Conservation (phyloP, 2,113 vertebrate species). For the Campylorhamphus procurvoides region DNA sequence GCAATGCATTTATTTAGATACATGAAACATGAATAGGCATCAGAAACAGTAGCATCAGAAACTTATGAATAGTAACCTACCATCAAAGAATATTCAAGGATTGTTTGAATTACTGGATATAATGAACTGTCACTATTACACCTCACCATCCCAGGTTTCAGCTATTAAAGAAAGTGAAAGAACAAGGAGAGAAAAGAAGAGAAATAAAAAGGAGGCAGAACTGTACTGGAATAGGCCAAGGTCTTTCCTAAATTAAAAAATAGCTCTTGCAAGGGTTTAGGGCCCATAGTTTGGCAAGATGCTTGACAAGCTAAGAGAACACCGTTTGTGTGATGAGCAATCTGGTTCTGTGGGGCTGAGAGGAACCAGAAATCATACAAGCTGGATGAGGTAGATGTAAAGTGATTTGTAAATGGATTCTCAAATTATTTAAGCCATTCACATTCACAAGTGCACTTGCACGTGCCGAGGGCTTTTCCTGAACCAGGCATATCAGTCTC, state of each 20-base stretch:
- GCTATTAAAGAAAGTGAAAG: background rate
- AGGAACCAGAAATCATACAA: background rate
- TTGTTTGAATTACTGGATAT: background rate
- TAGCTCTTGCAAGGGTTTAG: fast-evolving
- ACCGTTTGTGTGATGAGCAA: background rate
- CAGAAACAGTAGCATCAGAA: background rate
- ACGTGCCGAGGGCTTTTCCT: background rate
- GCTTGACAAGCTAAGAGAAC: background rate
- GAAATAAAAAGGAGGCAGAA: background rate
- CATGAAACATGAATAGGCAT: background rate
- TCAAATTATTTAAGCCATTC: background rate
- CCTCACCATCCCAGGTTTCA: background rate
- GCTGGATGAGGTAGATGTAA: background rate
- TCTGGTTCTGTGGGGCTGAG: background rate
- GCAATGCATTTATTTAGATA: background rate
- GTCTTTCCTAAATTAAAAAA: background rate
- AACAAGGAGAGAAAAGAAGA: background rate
- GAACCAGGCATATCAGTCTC: background rate
- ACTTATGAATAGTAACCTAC: background rate
- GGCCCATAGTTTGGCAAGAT: background rate
- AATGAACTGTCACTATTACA: background rate
- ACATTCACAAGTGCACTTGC: background rate
- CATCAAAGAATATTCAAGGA: background rate
- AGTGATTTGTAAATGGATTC: background rate
- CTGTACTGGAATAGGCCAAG: background rate